These are phyloP conservation scores for Noctilio leporinus DNA, from an alignment of 2,113 vertebrate species.

Conservation along the genomic window DNA sequence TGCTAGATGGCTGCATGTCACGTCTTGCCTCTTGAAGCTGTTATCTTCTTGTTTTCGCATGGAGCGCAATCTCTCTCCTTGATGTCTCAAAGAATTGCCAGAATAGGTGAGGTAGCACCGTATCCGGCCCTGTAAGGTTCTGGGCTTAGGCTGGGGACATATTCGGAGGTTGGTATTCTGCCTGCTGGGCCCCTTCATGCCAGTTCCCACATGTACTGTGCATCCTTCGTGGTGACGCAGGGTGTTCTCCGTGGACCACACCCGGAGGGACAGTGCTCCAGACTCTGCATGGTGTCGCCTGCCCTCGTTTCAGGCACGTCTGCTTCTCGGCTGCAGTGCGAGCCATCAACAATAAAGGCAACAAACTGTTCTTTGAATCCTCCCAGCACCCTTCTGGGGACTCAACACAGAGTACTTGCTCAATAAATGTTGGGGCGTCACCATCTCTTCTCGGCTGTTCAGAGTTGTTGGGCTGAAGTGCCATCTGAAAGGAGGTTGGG, in stretches of 20 bases:
- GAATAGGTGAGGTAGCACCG: not conserved
- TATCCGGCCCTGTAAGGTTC: not conserved
- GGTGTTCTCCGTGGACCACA: not conserved
- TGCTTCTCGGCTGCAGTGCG: not conserved
- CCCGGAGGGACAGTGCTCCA: not conserved
- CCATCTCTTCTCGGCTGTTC: not conserved
- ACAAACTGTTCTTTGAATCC: not conserved
- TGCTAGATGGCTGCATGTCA: not conserved
- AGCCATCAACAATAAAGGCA: not conserved
- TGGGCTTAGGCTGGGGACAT: not conserved
- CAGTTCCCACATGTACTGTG: not conserved
- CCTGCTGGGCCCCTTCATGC: too few relatives aligned
- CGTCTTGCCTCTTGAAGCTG: not conserved
- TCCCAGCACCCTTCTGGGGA: not conserved
- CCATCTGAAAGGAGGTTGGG: not conserved
- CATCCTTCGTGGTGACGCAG: not conserved
- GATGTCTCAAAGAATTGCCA: rapidly evolving
- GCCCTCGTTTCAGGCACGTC: not conserved
- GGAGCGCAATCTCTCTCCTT: not conserved
- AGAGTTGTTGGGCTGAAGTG: not conserved
- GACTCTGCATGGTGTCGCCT: not conserved
- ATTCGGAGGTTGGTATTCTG: not conserved
- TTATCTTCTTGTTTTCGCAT: not conserved
- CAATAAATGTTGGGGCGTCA: not conserved
- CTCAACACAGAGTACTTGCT: not conserved